Evolutionary conservation across 2,113 vertebrate genomes (phyloP).

Genomic region (Chaenogobius annularis): DNA sequence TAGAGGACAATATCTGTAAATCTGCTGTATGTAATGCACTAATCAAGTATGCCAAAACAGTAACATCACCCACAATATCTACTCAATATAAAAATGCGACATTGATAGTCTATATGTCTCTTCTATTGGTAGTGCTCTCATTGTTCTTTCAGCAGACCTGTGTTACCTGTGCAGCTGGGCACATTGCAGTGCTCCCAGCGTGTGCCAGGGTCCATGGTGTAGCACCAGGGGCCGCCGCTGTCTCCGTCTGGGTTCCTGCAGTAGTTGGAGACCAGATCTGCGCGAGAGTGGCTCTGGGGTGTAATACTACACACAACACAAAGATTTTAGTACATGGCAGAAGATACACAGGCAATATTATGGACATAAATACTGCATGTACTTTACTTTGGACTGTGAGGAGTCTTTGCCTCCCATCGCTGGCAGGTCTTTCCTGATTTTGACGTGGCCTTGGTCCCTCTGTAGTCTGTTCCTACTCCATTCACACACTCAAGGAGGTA

Average conservation of each 20-base stretch:
- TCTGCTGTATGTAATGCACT: not conserved
- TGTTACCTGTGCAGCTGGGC: conserved; percentile 70
- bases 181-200: conserved; percentile 78
- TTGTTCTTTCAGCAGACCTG: not conserved
- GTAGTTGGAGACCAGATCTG: conserved; percentile 77
- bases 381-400: conserved; percentile 73
- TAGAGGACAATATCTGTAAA: not conserved
- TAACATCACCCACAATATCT: not conserved
- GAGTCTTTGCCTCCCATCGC: conserved; percentile 59
- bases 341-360: not conserved
- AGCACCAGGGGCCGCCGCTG: conserved; percentile 76
- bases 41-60: not conserved
- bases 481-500: conserved; percentile 75
- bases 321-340: not conserved
- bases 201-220: conserved; percentile 67
- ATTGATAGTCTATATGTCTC: not conserved
- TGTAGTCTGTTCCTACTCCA: conserved; percentile 73
- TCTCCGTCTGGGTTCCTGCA: conserved; percentile 81
- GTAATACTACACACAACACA: conserved; percentile 52
- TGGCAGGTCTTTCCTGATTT: conserved; percentile 69
- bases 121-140: not conserved
- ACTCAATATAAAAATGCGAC: not conserved
- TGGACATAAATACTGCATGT: not conserved
- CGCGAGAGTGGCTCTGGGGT: conserved; percentile 50
- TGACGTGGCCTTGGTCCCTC: conserved; percentile 73